Conservation (phyloP, 2,888 invertebrate genomes). For the Brenthis ino region DNA sequence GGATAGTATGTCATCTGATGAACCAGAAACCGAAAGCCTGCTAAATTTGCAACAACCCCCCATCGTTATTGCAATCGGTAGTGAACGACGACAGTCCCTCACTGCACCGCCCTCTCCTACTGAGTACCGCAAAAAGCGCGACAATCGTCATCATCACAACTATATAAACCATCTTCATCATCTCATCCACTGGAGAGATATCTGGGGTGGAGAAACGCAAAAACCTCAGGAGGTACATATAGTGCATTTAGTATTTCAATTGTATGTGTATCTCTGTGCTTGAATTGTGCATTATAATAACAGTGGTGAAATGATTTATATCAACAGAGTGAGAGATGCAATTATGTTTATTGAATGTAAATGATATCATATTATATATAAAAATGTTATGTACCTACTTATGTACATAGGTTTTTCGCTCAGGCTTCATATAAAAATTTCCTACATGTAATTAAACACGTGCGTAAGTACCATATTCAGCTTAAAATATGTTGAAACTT, state of each 20-base stretch:
- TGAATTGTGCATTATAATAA: not conserved
- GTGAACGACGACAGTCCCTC: conserved; percentile 66
- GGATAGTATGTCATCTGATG: conserved; percentile 75
- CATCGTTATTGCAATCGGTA: conserved; percentile 56
- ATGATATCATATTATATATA: no score
- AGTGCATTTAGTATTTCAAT: conserved; percentile 21
- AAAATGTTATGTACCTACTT: no score
- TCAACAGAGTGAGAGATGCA: no score
- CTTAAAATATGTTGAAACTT: no score
- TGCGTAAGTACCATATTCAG: no score
- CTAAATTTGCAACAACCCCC: conserved; percentile 60
- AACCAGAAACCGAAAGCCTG: conserved; percentile 72
- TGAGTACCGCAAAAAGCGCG: conserved; percentile 74
- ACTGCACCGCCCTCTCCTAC: conserved; percentile 78
- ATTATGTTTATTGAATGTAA: no score
- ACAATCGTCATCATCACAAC: conserved; percentile 61
- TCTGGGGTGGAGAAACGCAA: conserved; percentile 75
- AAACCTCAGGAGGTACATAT: conserved; percentile 70
- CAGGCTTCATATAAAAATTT: no score
- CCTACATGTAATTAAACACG: no score
- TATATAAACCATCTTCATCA: conserved; percentile 76
- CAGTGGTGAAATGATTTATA: not conserved
- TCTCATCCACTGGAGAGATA: conserved; percentile 76
- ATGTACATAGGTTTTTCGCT: no score
- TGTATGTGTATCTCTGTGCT: conserved; percentile 5